Conservation (phyloP, 2,888 invertebrate genomes). For the Syrista parreyssii region DNA sequence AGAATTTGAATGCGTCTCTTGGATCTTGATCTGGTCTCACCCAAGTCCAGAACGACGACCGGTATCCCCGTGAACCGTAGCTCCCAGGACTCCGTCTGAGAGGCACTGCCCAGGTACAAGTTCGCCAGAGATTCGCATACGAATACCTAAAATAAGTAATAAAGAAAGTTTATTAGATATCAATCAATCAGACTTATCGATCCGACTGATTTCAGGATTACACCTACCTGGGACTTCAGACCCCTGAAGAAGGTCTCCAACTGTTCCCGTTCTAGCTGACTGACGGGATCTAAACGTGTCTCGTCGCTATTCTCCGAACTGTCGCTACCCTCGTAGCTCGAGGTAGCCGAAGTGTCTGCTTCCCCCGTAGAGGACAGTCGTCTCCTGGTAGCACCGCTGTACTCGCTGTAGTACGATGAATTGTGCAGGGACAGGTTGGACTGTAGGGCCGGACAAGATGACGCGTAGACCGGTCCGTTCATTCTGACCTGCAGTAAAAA, state of each 20-base stretch:
- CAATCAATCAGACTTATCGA: not conserved
- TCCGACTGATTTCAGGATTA: not conserved
- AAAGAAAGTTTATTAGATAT: not conserved
- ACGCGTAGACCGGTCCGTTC: constrained; percentile 55
- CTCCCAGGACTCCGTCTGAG: constrained; percentile 74
- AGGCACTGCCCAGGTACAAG: constrained; percentile 73
- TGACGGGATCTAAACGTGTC: constrained; percentile 68
- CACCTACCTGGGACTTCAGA: constrained; percentile 76
- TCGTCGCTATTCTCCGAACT: constrained; percentile 68
- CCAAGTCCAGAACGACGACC: constrained; percentile 80
- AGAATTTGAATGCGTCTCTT: constrained; percentile 78
- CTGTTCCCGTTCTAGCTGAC: constrained; percentile 75
- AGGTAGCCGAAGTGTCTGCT: constrained; percentile 67
- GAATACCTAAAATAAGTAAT: constrained; percentile 69
- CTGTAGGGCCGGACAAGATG: constrained; percentile 54
- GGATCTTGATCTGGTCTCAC: constrained; percentile 77
- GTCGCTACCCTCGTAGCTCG: constrained; percentile 71
- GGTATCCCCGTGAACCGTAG: constrained; percentile 83
- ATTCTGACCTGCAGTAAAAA: constrained; percentile 26
- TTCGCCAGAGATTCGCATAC: constrained; percentile 83
- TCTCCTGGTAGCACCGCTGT: constrained; percentile 62
- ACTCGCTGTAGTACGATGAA: constrained; percentile 57
- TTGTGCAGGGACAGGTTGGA: constrained; percentile 56
- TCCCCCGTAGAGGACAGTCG: constrained; percentile 74
- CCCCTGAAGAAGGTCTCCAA: constrained; percentile 81